Evolutionary conservation across 1,140 invertebrate species (phyloP).

Genomic region (Nephila pilipes): DNA sequence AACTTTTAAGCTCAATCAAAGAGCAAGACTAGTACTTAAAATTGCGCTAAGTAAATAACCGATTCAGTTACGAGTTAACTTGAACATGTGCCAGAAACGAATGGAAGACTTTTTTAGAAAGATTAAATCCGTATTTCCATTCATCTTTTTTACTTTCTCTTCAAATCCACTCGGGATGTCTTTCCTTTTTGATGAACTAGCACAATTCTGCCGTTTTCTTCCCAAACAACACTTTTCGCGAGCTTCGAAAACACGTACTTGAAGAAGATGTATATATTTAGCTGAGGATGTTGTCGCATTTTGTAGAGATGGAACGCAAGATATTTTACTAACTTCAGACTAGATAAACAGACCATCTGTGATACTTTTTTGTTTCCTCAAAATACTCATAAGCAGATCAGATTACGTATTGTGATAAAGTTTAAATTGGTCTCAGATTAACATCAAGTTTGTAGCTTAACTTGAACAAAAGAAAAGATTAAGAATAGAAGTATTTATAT

Average conservation of each 20-base stretch:
- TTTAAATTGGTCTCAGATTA: not conserved
- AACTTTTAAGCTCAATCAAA: not conserved
- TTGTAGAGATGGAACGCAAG: not conserved
- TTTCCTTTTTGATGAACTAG: not conserved
- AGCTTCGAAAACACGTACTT: not conserved
- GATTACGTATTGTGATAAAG: not conserved
- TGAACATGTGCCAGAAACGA: not conserved
- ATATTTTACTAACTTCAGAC: not conserved
- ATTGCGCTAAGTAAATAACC: not conserved
- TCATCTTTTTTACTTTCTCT: slow-evolving; percentile 8
- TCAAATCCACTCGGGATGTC: not conserved
- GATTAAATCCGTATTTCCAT: not conserved
- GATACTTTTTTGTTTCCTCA: not conserved
- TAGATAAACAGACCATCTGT: not conserved
- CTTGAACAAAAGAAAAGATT: too few species aligned
- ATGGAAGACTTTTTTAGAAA: not conserved
- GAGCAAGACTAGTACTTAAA: not conserved
- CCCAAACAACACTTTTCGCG: slow-evolving; percentile 2
- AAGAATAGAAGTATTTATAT: too few species aligned
- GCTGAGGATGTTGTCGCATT: slow-evolving; percentile 7
- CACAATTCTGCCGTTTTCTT: not conserved
- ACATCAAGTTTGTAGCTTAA: not conserved
- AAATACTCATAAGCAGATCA: not conserved
- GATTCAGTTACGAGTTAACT: not conserved
- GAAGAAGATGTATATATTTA: slow-evolving; percentile 17